A percentile compares a stretch with the other conserved stretches of the same genome.
These are phyloP conservation scores for Zonotrichia albicollis DNA, from an alignment of 2,797 vertebrate species.

Conservation along the genomic window DNA sequence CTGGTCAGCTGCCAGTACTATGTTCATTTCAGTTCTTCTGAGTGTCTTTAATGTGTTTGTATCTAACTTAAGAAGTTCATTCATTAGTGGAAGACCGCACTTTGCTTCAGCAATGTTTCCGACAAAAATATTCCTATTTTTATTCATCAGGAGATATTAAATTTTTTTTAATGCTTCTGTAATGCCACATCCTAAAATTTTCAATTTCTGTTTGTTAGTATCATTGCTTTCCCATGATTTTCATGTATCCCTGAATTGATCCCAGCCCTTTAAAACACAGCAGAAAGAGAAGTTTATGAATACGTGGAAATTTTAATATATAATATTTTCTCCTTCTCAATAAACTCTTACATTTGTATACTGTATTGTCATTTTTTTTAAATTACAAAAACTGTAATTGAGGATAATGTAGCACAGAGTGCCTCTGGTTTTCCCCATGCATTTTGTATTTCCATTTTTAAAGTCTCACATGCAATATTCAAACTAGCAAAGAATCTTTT, in stretches of 20 bases:
- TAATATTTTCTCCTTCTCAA: neutral
- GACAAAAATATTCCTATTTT: neutral
- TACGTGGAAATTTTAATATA: neutral
- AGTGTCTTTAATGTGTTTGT: neutral
- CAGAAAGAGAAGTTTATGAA: neutral
- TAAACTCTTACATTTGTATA: neutral
- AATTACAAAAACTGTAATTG: neutral
- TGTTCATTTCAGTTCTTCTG: neutral
- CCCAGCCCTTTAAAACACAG: neutral
- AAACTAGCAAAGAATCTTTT: neutral
- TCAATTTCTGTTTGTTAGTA: neutral
- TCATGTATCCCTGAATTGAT: neutral
- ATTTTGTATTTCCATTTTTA: neutral
- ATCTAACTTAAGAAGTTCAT: neutral
- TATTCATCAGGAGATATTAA: neutral
- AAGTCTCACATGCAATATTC: neutral
- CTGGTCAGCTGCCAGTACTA: neutral
- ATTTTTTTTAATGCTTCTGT: neutral
- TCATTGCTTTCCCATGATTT: neutral
- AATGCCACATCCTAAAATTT: neutral
- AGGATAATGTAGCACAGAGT: neutral
- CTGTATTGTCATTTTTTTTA: neutral
- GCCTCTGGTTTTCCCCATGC: neutral
- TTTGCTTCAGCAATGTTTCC: neutral
- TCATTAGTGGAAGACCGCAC: neutral